Percentiles rank a stretch among this genome's conserved stretches.
Conservation (phyloP, 2,888 invertebrate species). For the Mythimna lalbum region DNA sequence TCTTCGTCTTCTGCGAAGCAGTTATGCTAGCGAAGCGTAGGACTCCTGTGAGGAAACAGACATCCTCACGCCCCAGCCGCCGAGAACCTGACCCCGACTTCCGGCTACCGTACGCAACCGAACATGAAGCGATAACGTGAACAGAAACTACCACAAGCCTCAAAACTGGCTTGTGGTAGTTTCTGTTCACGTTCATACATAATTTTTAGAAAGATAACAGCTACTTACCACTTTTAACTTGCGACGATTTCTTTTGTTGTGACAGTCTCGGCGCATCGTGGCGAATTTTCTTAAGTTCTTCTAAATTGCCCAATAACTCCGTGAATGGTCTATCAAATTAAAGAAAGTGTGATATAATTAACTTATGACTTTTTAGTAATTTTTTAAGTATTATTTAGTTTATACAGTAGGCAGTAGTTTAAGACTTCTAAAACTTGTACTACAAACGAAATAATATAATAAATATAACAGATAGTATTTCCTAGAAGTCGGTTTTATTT, state of each 20-base stretch:
- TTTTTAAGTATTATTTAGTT: not conserved
- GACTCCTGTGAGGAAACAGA: no score
- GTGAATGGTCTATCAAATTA: slow-evolving; percentile 92
- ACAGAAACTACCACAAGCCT: no score
- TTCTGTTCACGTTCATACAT: not conserved
- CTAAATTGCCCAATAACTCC: slow-evolving; percentile 95
- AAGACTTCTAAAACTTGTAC: not conserved
- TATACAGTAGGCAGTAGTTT: not conserved
- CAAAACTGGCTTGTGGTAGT: no score
- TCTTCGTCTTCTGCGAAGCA: no score
- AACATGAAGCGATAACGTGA: not conserved
- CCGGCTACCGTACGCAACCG: no score
- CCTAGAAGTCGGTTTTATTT: no score
- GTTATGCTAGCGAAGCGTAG: no score
- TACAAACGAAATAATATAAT: not conserved
- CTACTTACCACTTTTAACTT: slow-evolving; percentile 83
- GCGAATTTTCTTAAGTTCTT: slow-evolving; percentile 90
- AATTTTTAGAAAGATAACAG: not conserved
- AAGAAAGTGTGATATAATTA: not conserved
- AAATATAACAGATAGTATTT: no score
- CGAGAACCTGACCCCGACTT: no score
- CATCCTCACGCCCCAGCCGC: no score
- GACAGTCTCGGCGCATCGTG: slow-evolving; percentile 82
- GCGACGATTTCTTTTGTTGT: slow-evolving; percentile 80
- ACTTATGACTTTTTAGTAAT: not conserved